These are phyloP conservation scores for Heliconius nattereri DNA, from an alignment of 1,140 invertebrate species.

Conservation along the genomic window DNA sequence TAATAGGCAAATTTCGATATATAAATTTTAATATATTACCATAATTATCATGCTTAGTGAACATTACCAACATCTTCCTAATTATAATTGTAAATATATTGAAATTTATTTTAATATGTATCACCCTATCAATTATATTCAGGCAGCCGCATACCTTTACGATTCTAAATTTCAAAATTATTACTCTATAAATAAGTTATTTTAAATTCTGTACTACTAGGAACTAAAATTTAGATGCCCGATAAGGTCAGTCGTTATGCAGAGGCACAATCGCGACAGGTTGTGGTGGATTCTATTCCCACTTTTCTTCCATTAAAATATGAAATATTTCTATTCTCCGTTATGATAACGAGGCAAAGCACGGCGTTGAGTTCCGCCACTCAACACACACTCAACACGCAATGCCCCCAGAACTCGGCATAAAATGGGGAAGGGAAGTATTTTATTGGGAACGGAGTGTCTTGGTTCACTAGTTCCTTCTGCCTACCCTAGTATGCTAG, in stretches of 20 bases:
- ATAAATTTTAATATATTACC: conserved; percentile 5
- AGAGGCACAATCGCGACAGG: too few species aligned
- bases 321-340: too few species aligned
- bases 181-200: conserved; percentile 29
- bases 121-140: conserved; percentile 22
- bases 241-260: neutral
- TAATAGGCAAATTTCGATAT: conserved; percentile 1
- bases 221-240: neutral
- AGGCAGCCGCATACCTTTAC: conserved; percentile 14
- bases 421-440: too few species aligned
- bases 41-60: conserved; percentile 15
- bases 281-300: too few species aligned
- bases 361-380: too few species aligned
- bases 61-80: conserved; percentile 14
- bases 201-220: conserved; percentile 23
- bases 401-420: too few species aligned
- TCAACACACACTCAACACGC: too few species aligned
- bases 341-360: too few species aligned
- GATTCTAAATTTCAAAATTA: conserved; percentile 32
- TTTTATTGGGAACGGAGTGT: too few species aligned
- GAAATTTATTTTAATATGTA: conserved; percentile 30
- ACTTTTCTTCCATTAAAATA: too few species aligned
- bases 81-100: conserved; percentile 31
- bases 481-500: too few species aligned
- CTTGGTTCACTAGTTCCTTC: too few species aligned